Percentiles rank a stretch among this genome's conserved stretches.
Conservation (phyloP, 2,113 vertebrate species). For the Datnioides undecimradiatus region DNA sequence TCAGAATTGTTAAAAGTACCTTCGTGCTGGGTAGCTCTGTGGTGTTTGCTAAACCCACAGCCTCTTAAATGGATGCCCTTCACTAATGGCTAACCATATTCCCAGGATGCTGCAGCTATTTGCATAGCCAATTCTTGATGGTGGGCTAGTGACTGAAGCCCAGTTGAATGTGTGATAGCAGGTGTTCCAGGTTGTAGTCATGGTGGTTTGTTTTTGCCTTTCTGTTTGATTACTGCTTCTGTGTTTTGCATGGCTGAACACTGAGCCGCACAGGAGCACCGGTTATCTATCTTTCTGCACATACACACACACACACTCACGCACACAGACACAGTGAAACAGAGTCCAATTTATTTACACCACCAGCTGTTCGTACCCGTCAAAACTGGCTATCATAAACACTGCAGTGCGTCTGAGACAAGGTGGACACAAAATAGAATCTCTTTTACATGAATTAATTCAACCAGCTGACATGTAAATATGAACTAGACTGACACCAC, state of each 20-base stretch:
- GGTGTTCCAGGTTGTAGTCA: conserved; percentile 66
- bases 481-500: conserved; percentile 36
- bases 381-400: conserved; percentile 44
- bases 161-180: conserved; percentile 64
- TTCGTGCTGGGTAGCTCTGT: conserved; percentile 9
- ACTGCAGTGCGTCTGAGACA: conserved; percentile 34
- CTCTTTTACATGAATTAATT: conserved; percentile 48
- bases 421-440: conserved; percentile 37
- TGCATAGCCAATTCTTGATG: conserved; percentile 58
- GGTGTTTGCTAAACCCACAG: conserved; percentile 43
- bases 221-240: conserved; percentile 72
- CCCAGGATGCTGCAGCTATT: conserved; percentile 52
- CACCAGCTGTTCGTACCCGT: conserved; percentile 69
- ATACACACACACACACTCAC: conserved; percentile 25
- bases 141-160: conserved; percentile 42
- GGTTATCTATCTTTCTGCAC: conserved; percentile 45
- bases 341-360: conserved; percentile 61
- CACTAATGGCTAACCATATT: conserved; percentile 63
- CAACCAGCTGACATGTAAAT: conserved; percentile 15
- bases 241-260: conserved; percentile 69
- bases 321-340: conserved; percentile 28
- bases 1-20: conserved; percentile 24
- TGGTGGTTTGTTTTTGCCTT: conserved; percentile 63
- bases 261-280: conserved; percentile 50
- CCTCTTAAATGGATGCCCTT: conserved; percentile 56